Evolutionary conservation across 1,140 invertebrate genomes (phyloP), one percentile per base, ranked within the genome.

Genomic region (Drosophila rhopaloa): DNA sequence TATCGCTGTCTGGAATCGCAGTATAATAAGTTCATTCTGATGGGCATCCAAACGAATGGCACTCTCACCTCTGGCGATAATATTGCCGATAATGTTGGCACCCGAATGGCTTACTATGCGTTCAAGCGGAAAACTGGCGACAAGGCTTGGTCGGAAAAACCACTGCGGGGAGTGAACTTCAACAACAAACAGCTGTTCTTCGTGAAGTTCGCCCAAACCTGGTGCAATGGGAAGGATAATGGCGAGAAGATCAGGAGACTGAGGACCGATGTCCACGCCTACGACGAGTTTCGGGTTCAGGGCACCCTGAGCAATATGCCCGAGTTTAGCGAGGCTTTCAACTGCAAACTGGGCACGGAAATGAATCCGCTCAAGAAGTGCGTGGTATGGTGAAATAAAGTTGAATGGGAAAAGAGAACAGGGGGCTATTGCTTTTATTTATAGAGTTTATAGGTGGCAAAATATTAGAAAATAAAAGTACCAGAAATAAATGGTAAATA

Each of bases 1-100:
- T 95, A 96, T 0, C 93, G 96, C 55, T 99, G 98, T 90, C 98
- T 98, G 75, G 94, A 98, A n/a, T 93, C 97, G 35, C 97, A 99
- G 78, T 99, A 99, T 81, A 92, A 86, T 14, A 92, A 92, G 19
- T 91, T 79, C 24, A 78, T 92, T 0, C 47, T 89, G 5, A 32
- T 81, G 56, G 90, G 86, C 4, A 27, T 90, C 6, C 79, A 96
- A 94, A 93, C 97, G 1, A 95, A 98, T 89, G 97, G 97, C 5
- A 94, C 94, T 50, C 93, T 94, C 38, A 97, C 97, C 1, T 93
- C 97, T 47, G 96, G 94, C 5, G 97, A 98, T 92, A 98, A 98
- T 91, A 96, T 98, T 56, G 97, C 97, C 0, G 97, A 98, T 90
- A 98, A 98, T 91, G 97, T 97, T 3, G 95, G 97, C 8, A 81